phyloP scores from a whole-genome alignment of 1,140 invertebrate species.

The Philaenus spumarius region DNA sequence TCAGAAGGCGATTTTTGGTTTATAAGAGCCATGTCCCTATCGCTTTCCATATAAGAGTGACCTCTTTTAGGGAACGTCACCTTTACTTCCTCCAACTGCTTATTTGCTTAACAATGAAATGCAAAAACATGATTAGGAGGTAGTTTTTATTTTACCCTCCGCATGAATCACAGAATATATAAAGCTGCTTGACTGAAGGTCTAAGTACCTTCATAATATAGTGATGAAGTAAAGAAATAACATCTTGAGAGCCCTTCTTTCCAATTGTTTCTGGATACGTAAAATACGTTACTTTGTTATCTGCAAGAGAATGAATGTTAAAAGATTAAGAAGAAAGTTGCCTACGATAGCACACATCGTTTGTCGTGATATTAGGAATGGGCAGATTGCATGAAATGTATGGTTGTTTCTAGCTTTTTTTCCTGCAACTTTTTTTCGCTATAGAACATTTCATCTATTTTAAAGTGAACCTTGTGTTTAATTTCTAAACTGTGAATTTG shows the following conservation, averaged over 20 bases:
- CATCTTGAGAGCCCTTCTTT: constrained; percentile 16
- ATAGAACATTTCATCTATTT: constrained; percentile 15
- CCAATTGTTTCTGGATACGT: constrained; percentile 9
- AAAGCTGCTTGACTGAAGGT: neutral
- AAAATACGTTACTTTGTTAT: too few species aligned
- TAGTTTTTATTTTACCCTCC: too few species aligned
- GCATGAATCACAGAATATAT: constrained; percentile 11
- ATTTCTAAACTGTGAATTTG: too few species aligned
- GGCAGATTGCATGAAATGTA: constrained; percentile 1
- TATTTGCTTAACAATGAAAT: constrained; percentile 21
- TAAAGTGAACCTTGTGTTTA: constrained; percentile 13
- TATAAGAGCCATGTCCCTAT: constrained; percentile 20
- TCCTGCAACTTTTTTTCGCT: neutral
- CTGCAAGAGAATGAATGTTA: too few species aligned
- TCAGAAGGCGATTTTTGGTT: constrained; percentile 15
- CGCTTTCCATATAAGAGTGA: constrained; percentile 21
- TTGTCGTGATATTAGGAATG: too few species aligned
- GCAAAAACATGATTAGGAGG: constrained; percentile 18
- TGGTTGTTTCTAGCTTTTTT: neutral
- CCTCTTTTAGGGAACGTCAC: constrained; percentile 20
- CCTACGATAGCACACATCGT: constrained; percentile 6
- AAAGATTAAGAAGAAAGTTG: constrained; percentile 15
- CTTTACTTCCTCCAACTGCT: constrained; percentile 9
- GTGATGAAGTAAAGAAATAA: constrained; percentile 15
- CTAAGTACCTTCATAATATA: constrained; percentile 1